Percentiles rank a stretch among this genome's conserved stretches.
Conservation (phyloP, 2,888 invertebrate genomes). For the Trissolcus japonicus region DNA sequence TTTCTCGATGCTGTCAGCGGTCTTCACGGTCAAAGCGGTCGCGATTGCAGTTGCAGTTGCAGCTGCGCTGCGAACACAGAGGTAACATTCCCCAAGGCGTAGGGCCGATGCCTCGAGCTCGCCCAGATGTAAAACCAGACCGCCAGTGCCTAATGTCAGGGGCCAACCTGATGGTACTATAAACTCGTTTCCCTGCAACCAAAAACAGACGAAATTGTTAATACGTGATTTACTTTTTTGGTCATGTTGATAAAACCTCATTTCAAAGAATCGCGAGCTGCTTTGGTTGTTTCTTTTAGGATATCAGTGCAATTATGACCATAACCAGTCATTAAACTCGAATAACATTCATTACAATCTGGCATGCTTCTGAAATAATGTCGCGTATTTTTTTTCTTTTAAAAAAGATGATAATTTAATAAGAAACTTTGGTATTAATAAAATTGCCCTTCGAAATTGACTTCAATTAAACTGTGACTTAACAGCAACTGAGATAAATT, state of each 20-base stretch:
- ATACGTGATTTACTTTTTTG: too few species aligned
- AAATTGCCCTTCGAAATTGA: neutral
- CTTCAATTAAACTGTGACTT: conserved; percentile 22
- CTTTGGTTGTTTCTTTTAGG: neutral
- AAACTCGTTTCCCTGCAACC: conserved; percentile 78
- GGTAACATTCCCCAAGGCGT: conserved; percentile 81
- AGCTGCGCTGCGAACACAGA: conserved; percentile 78
- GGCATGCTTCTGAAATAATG: neutral
- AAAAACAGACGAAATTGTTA: conserved; percentile 25
- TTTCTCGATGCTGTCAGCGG: conserved; percentile 66
- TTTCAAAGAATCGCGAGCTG: neutral
- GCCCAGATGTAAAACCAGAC: conserved; percentile 81
- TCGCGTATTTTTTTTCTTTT: too few species aligned
- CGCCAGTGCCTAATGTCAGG: conserved; percentile 80
- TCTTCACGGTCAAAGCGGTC: conserved; percentile 60
- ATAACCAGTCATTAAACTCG: too few species aligned
- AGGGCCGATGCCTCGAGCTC: conserved; percentile 80
- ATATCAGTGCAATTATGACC: too few species aligned
- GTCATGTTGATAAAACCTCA: neutral
- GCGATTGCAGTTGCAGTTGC: conserved; percentile 60
- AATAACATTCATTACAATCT: neutral
- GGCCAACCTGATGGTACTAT: conserved; percentile 82
- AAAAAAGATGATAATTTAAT: conserved; percentile 27
- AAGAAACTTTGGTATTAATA: conserved; percentile 7
- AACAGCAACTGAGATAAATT: conserved; percentile 10